A percentile compares a stretch with the other conserved stretches of the same genome.
Conservation (phyloP, 2,797 vertebrate species). For the Hydrolagus colliei region DNA sequence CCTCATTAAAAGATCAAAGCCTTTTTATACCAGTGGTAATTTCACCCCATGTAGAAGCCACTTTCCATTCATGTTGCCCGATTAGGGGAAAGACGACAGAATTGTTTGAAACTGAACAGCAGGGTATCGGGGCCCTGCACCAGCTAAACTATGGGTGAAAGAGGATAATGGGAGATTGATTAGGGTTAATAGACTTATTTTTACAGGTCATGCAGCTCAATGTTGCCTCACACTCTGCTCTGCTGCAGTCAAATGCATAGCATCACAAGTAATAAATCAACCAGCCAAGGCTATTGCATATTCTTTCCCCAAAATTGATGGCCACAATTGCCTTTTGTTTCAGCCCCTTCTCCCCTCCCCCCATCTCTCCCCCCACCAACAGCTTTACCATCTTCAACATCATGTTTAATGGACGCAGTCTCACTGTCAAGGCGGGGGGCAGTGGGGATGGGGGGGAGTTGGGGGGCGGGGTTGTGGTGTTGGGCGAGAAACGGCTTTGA, state of each 20-base stretch:
- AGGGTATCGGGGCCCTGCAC: constrained; percentile 46
- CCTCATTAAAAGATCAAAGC: constrained; percentile 62
- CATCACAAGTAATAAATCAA: constrained; percentile 68
- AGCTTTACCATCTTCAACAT: not conserved
- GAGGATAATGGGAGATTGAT: constrained; percentile 72
- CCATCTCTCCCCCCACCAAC: not conserved
- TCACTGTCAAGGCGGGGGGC: too few relatives aligned
- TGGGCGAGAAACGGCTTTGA: not conserved
- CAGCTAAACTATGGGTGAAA: constrained; percentile 54
- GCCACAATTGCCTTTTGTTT: constrained; percentile 60
- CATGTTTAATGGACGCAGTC: constrained; percentile 23
- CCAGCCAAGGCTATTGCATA: constrained; percentile 42
- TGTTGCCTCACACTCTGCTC: constrained; percentile 44
- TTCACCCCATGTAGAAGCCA: constrained; percentile 41
- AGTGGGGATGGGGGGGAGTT: too few relatives aligned
- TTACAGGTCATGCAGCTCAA: constrained; percentile 59
- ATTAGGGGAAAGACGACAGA: constrained; percentile 59
- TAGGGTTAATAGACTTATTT: constrained; percentile 72
- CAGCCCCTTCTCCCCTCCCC: constrained; percentile 37
- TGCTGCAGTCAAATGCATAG: constrained; percentile 47
- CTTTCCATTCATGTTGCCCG: constrained; percentile 41
- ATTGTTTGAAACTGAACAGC: constrained; percentile 50
- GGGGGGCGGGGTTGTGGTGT: too few relatives aligned
- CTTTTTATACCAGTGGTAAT: constrained; percentile 44
- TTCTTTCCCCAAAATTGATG: constrained; percentile 42